Evolutionary conservation across 2,888 invertebrate species (phyloP).

Genomic region (Tinea pellionella): DNA sequence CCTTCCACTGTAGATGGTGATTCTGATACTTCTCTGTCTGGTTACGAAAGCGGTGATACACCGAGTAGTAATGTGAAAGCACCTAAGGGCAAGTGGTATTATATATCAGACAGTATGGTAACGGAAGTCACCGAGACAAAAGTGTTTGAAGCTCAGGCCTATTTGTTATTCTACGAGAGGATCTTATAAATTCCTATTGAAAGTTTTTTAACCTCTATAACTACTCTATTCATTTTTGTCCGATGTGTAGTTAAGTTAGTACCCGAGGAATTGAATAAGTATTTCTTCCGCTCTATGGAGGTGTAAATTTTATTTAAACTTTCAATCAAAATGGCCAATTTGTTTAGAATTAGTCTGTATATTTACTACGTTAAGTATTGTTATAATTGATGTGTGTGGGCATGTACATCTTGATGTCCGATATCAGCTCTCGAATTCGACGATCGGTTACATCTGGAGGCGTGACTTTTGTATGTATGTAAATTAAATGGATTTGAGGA

Average conservation of each 20-base stretch:
- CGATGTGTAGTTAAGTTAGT: no score
- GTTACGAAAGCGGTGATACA: conserved; percentile 65
- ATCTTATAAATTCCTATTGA: conserved; percentile 71
- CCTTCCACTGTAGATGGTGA: conserved; percentile 55
- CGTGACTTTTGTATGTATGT: no score
- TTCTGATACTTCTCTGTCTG: conserved; percentile 67
- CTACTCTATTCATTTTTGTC: no score
- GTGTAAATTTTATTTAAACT: not conserved
- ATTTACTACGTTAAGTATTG: no score
- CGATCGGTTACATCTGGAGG: no score
- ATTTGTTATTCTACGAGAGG: conserved; percentile 96
- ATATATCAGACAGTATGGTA: conserved; percentile 91
- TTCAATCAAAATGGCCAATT: not conserved
- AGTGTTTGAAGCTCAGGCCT: conserved; percentile 90
- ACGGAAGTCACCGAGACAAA: conserved; percentile 81
- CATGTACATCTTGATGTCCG: no score
- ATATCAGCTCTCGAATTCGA: no score
- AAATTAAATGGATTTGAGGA: no score
- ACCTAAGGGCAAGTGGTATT: conserved; percentile 89
- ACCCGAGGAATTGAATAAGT: not conserved
- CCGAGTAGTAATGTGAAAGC: conserved; percentile 36
- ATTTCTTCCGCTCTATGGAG: not conserved
- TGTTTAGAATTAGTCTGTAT: no score
- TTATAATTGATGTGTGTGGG: no score
- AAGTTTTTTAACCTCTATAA: not conserved